A percentile compares a stretch with the other conserved stretches of the same genome.
Conservation (phyloP, 2,797 vertebrate species). For the Crotalus adamanteus region DNA sequence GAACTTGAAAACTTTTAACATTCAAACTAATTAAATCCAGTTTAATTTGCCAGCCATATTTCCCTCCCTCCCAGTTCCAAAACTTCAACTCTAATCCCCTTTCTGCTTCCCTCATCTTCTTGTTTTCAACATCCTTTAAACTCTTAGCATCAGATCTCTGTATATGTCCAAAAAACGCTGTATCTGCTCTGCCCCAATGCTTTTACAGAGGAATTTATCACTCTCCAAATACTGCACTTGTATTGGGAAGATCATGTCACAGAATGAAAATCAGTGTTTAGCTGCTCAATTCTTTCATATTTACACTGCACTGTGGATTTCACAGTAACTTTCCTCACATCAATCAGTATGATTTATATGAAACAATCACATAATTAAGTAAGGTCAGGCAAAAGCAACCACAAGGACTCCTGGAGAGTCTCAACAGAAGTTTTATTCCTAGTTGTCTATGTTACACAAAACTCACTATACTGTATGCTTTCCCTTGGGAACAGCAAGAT, state of each 20-base stretch:
- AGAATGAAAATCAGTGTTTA: background rate
- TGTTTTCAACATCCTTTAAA: background rate
- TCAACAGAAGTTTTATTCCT: no score
- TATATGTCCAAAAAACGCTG: background rate
- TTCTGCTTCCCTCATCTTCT: background rate
- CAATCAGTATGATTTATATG: background rate
- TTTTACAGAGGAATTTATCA: background rate
- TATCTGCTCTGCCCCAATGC: background rate
- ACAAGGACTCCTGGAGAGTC: no score
- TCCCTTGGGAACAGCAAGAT: background rate
- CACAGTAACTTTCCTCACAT: background rate
- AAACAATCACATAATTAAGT: background rate
- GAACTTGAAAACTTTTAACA: background rate
- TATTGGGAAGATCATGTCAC: background rate
- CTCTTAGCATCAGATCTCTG: background rate
- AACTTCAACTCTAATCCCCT: background rate
- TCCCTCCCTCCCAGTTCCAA: background rate
- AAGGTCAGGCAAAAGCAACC: no score
- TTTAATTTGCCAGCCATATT: background rate
- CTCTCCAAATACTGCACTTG: background rate
- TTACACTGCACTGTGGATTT: background rate
- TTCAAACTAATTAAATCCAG: background rate
- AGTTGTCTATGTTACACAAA: no score
- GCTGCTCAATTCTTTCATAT: background rate
- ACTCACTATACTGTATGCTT: no score